Evolutionary conservation across 2,888 invertebrate genomes (phyloP).

Genomic region (Orthosia incerta): DNA sequence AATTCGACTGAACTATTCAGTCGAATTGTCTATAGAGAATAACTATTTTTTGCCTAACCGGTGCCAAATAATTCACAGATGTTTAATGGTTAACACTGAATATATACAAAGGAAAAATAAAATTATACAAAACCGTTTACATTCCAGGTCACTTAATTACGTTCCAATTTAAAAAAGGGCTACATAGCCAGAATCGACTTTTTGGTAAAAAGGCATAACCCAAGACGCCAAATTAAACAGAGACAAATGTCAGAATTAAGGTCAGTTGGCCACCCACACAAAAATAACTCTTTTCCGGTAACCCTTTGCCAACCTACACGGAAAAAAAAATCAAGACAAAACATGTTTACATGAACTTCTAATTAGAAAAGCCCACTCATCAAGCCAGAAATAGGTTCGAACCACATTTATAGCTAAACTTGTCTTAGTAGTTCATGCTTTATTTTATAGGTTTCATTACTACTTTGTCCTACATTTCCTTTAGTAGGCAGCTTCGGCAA

Average conservation of each 20-base stretch:
- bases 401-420: slow-evolving; percentile 33
- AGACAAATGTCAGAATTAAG: slow-evolving; percentile 33
- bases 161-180: slow-evolving; percentile 14
- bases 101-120: no score
- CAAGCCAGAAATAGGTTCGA: slow-evolving; percentile 13
- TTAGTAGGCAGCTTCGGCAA: slow-evolving; percentile 4
- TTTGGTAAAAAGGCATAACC: slow-evolving; percentile 11
- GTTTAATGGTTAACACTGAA: no score
- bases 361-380: slow-evolving; percentile 9
- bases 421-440: slow-evolving; percentile 27
- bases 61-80: no score
- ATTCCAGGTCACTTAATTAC: not conserved
- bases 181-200: not conserved
- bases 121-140: not conserved
- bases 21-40: no score
- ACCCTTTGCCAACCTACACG: slow-evolving; percentile 12
- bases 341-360: slow-evolving; percentile 24
- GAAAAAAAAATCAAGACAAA: slow-evolving; percentile 7
- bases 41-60: no score
- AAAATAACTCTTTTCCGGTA: slow-evolving; percentile 35
- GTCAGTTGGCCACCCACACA: slow-evolving; percentile 15
- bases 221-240: slow-evolving; percentile 11
- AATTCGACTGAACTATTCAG: no score
- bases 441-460: slow-evolving; percentile 32
- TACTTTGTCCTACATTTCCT: slow-evolving; percentile 45